Conservation (phyloP, 2,113 vertebrate genomes). For the Oreochromis tanganicae region DNA sequence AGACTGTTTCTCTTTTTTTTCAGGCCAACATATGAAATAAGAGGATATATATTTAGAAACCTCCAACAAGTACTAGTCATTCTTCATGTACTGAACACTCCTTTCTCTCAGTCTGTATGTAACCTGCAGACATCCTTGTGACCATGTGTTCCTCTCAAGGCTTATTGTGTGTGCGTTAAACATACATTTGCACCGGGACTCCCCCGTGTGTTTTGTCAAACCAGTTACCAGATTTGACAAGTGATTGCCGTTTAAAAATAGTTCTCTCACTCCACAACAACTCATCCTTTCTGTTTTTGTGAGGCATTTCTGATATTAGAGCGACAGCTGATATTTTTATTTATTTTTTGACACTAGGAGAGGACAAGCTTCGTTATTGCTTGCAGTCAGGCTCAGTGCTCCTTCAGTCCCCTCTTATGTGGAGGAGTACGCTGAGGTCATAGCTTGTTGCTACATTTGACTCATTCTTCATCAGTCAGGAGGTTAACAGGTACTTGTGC, state of each 20-base stretch:
- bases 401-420: not conserved
- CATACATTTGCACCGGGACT: not conserved
- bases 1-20: slow-evolving; percentile 22
- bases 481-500: slow-evolving; percentile 72
- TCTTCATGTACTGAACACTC: slow-evolving; percentile 7
- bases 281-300: not conserved
- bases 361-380: not conserved
- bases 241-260: slow-evolving; percentile 1
- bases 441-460: slow-evolving; percentile 6
- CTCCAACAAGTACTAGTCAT: not conserved
- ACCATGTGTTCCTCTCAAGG: not conserved
- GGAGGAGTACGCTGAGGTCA: not conserved
- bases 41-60: slow-evolving; percentile 51
- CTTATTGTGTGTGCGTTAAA: not conserved
- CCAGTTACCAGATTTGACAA: not conserved
- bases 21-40: slow-evolving; percentile 4
- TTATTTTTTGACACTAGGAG: not conserved
- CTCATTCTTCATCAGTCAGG: slow-evolving; percentile 51
- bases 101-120: not conserved
- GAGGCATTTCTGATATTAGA: not conserved
- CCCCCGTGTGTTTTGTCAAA: not conserved
- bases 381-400: not conserved
- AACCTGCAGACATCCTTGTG: not conserved
- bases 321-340: not conserved
- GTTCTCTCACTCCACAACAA: not conserved